A percentile compares a stretch with the other conserved stretches of the same genome.
These are phyloP conservation scores for Anolis apletophallus DNA, from an alignment of 2,797 vertebrate species.

Conservation along the genomic window DNA sequence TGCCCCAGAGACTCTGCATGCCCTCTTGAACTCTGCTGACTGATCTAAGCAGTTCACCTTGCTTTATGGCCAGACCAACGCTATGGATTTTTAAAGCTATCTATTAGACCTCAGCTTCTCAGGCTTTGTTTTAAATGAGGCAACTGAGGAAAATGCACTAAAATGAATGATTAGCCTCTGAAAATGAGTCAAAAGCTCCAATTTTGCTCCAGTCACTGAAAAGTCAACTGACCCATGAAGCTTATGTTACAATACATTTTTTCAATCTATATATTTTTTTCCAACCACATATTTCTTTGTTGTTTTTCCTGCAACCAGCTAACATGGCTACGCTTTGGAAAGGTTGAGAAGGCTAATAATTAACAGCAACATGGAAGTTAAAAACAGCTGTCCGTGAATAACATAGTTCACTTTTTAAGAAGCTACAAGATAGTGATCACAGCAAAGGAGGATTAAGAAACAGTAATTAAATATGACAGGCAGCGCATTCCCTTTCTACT, in stretches of 20 bases:
- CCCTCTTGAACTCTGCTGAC: background rate
- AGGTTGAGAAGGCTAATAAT: slow-evolving; percentile 10
- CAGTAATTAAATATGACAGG: background rate
- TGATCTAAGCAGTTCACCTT: background rate
- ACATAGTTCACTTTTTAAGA: background rate
- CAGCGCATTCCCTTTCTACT: accelerated
- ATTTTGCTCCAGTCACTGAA: slow-evolving; percentile 39
- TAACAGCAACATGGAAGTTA: accelerated
- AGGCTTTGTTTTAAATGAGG: slow-evolving; percentile 26
- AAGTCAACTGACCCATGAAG: background rate
- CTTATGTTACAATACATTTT: background rate
- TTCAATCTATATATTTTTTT: background rate
- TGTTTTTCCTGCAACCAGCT: background rate
- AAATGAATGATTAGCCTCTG: slow-evolving; percentile 20
- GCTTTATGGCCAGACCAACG: background rate
- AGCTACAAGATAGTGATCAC: background rate
- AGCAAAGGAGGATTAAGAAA: slow-evolving; percentile 22
- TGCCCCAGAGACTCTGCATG: background rate
- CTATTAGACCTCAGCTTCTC: slow-evolving; percentile 15
- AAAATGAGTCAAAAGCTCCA: background rate
- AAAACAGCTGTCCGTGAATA: accelerated
- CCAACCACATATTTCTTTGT: background rate
- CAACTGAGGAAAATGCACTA: slow-evolving; percentile 5
- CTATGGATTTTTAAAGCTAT: slow-evolving; percentile 22
- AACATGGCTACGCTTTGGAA: background rate